phyloP scores from a whole-genome alignment of 2,113 vertebrate species.

The Elephas maximus region DNA sequence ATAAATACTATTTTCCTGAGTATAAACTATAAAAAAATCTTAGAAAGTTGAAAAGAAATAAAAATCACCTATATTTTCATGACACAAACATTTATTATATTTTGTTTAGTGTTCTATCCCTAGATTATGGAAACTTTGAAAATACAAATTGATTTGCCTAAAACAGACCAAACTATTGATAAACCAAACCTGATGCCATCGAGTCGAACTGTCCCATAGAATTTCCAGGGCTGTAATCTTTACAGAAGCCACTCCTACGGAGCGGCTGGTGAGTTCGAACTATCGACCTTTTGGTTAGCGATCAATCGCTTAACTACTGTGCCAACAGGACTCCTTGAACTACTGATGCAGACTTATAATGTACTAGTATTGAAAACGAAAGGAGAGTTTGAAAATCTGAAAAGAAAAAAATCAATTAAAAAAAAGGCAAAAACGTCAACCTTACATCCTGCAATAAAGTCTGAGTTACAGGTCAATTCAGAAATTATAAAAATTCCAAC shows the following conservation, averaged over 20 bases:
- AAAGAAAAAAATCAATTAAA: background rate
- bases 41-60: background rate
- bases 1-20: slow-evolving; percentile 1
- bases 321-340: background rate
- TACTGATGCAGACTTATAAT: background rate
- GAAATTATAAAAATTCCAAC: slow-evolving; percentile 19
- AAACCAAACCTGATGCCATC: too few relatives aligned
- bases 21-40: slow-evolving; percentile 6
- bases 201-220: too few relatives aligned
- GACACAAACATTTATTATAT: background rate
- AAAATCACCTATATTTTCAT: background rate
- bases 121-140: slow-evolving; percentile 27
- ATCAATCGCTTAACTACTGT: too few relatives aligned
- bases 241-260: too few relatives aligned
- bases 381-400: slow-evolving; percentile 24
- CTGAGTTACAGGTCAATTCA: slow-evolving; percentile 12
- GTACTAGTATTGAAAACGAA: background rate
- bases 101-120: slow-evolving; percentile 21
- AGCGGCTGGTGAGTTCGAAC: too few relatives aligned
- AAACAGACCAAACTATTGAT: slow-evolving; percentile 17
- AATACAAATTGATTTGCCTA: slow-evolving; percentile 38
- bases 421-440: background rate
- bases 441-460: slow-evolving; percentile 47
- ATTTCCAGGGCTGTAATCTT: too few relatives aligned
- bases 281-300: too few relatives aligned